Evolutionary conservation across 30 jellyfish, hydroid and myxozoan genomes (phyloP).

Genomic region (Rhopilema esculentum): DNA sequence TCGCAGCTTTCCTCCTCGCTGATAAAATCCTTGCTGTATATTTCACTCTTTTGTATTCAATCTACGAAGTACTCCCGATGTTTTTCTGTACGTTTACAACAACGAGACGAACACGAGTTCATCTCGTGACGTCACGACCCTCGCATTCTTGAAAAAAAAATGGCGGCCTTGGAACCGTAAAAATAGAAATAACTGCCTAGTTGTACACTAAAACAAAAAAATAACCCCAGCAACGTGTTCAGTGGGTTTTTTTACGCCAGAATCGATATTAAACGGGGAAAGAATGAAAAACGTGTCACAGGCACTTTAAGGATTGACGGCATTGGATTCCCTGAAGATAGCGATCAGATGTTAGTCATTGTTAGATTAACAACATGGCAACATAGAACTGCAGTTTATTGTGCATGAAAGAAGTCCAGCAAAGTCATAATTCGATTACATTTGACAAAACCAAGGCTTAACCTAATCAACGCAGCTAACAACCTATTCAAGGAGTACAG

Average conservation of each 20-base stretch:
- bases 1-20: constrained; percentile 17
- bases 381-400: no score
- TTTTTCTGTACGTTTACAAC: not conserved
- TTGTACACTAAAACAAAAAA: constrained; percentile 6
- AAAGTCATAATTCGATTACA: no score
- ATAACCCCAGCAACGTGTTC: constrained; percentile 3
- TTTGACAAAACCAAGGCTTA: no score
- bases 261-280: not conserved
- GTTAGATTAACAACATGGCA: no score
- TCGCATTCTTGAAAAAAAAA: constrained; percentile 4
- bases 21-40: not conserved
- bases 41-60: constrained; percentile 1
- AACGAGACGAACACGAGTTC: constrained; percentile 8
- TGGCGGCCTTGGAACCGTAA: constrained; percentile 2
- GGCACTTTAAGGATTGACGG: constrained; percentile 4
- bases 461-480: no score
- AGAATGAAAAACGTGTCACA: constrained; percentile 18
- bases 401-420: no score
- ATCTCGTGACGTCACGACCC: constrained; percentile 12
- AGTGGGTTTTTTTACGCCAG: constrained; percentile 2
- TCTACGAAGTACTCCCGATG: not conserved
- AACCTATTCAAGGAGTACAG: no score
- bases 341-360: no score
- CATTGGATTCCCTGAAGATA: no score
- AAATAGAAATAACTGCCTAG: not conserved